These are phyloP conservation scores for Scytalopus superciliaris DNA, from an alignment of 2,113 vertebrate genomes.

Conservation along the genomic window DNA sequence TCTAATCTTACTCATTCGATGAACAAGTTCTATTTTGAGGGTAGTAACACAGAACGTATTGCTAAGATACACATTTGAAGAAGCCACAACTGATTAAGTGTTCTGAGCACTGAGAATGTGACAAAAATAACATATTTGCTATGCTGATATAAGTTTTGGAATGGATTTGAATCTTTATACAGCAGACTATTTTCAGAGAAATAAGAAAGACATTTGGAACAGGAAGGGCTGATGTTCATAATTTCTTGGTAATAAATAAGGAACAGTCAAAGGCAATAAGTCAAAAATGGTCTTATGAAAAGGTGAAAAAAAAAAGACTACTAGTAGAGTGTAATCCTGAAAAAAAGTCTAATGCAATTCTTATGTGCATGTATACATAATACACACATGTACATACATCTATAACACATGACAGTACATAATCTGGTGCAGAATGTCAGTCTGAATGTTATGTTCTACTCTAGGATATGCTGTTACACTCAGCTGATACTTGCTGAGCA, in stretches of 20 bases:
- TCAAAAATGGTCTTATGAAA: neutral
- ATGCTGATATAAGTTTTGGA: neutral
- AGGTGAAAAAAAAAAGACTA: neutral
- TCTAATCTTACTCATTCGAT: neutral
- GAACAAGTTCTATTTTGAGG: neutral
- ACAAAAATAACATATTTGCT: neutral
- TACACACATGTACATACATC: no score
- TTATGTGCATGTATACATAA: neutral
- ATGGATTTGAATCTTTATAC: neutral
- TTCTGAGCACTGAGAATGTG: neutral
- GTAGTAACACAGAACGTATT: neutral
- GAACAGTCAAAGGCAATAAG: neutral
- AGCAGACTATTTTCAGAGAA: neutral
- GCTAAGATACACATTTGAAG: neutral
- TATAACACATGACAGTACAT: neutral
- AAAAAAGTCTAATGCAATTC: neutral
- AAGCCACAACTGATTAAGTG: neutral
- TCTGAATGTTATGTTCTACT: neutral
- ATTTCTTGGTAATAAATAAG: neutral
- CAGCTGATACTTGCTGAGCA: neutral
- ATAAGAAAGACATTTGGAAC: neutral
- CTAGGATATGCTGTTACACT: neutral
- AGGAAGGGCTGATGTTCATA: neutral
- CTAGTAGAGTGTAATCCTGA: neutral
- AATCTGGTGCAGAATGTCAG: neutral